phyloP scores from a whole-genome alignment of 2,888 invertebrate genomes.

The Meteorus colon region DNA sequence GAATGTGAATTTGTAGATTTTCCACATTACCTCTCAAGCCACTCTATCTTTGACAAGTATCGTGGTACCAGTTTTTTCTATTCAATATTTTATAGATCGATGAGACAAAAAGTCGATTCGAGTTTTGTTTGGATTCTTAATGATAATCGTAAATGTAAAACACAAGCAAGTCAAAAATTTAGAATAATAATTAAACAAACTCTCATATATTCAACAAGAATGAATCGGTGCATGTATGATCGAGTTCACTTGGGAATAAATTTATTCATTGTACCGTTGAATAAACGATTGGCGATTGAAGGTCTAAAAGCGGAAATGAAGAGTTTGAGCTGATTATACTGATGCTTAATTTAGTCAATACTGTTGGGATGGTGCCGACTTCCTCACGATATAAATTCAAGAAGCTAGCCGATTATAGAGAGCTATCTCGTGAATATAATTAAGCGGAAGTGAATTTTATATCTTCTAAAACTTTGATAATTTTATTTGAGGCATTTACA shows the following conservation, averaged over 20 bases:
- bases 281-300: background rate
- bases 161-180: too few relatives aligned
- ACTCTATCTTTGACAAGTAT: background rate
- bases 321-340: background rate
- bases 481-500: background rate
- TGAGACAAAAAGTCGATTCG: too few relatives aligned
- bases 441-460: background rate
- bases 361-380: background rate
- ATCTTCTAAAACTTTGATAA: background rate
- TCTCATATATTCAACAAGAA: too few relatives aligned
- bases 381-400: background rate
- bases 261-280: background rate
- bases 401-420: background rate
- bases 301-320: background rate
- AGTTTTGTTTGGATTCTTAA: too few relatives aligned
- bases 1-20: slow-evolving; percentile 13
- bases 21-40: background rate
- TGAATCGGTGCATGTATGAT: too few relatives aligned
- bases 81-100: too few relatives aligned
- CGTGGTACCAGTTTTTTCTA: too few relatives aligned
- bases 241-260: background rate
- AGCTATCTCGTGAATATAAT: background rate
- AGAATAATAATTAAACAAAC: too few relatives aligned
- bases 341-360: slow-evolving; percentile 2
- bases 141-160: too few relatives aligned